These are phyloP conservation scores for Fissipunctia ypsillon DNA, from an alignment of 2,888 invertebrate genomes.

Conservation along the genomic window DNA sequence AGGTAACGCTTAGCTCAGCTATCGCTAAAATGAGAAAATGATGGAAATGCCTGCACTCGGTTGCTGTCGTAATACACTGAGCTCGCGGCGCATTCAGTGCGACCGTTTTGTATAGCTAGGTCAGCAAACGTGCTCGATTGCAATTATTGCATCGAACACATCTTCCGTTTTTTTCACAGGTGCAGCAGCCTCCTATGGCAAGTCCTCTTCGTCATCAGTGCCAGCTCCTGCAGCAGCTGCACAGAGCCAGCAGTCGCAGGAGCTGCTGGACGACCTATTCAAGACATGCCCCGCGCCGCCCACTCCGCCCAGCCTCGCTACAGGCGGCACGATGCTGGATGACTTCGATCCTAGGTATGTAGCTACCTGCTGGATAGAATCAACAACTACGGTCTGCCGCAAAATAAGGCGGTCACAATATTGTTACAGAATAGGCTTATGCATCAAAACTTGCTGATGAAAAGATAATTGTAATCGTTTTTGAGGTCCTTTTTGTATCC, in stretches of 20 bases:
- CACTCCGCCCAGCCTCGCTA: neutral
- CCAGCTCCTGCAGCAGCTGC: neutral
- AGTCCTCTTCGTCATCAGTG: slow-evolving; percentile 47
- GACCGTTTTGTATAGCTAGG: too few relatives aligned
- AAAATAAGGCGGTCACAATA: neutral
- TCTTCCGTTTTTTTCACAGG: slow-evolving; percentile 69
- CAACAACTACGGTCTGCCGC: neutral
- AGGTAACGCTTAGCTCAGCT: too few relatives aligned
- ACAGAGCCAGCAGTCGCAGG: slow-evolving; percentile 29
- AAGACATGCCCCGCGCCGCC: slow-evolving; percentile 54
- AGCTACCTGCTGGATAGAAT: neutral
- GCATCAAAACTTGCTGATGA: neutral
- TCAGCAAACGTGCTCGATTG: too few relatives aligned
- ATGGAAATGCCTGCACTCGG: too few relatives aligned
- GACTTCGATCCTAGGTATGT: slow-evolving; percentile 92
- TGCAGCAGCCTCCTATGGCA: slow-evolving; percentile 82
- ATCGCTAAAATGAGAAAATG: too few relatives aligned
- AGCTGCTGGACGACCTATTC: slow-evolving; percentile 66
- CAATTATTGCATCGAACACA: too few relatives aligned
- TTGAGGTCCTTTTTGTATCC: neutral
- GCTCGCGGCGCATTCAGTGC: too few relatives aligned
- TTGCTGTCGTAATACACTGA: too few relatives aligned
- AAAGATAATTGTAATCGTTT: neutral
- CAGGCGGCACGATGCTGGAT: slow-evolving; percentile 72
- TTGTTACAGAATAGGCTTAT: neutral